These are phyloP conservation scores for Trichogramma pretiosum DNA, from an alignment of 1,140 invertebrate genomes.

Conservation along the genomic window DNA sequence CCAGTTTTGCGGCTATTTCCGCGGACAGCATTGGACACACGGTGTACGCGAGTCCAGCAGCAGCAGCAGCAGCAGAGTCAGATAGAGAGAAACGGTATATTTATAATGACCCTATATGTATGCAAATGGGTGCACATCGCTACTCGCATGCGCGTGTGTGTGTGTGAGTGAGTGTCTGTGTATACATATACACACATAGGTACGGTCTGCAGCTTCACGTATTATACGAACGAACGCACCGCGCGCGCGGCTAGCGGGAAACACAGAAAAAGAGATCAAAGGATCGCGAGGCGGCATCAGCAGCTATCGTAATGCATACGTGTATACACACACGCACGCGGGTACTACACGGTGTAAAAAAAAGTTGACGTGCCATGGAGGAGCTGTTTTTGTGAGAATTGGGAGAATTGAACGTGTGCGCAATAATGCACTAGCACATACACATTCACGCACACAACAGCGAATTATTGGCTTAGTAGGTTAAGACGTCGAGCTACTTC, in stretches of 20 bases:
- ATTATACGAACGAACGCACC: slow-evolving; percentile 30
- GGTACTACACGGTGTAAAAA: no score
- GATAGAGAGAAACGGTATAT: slow-evolving; percentile 38
- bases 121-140: slow-evolving; percentile 46
- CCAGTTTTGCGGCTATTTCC: slow-evolving; percentile 27
- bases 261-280: slow-evolving; percentile 3
- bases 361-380: not conserved
- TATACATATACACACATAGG: no score
- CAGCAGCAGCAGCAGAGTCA: slow-evolving; percentile 31
- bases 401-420: no score
- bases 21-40: no score
- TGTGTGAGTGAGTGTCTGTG: no score
- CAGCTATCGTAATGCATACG: not conserved
- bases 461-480: no score
- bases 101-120: slow-evolving; percentile 48
- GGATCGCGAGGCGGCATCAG: not conserved
- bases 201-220: slow-evolving; percentile 13
- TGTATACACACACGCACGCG: no score
- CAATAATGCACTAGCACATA: no score
- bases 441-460: no score
- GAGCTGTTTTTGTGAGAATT: not conserved
- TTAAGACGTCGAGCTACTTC: no score
- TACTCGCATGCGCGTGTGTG: slow-evolving; percentile 38
- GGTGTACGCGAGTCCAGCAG: slow-evolving; percentile 32
- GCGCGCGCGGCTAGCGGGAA: not conserved